phyloP scores from a whole-genome alignment of 2,888 invertebrate species.

The Panzeria rudis region DNA sequence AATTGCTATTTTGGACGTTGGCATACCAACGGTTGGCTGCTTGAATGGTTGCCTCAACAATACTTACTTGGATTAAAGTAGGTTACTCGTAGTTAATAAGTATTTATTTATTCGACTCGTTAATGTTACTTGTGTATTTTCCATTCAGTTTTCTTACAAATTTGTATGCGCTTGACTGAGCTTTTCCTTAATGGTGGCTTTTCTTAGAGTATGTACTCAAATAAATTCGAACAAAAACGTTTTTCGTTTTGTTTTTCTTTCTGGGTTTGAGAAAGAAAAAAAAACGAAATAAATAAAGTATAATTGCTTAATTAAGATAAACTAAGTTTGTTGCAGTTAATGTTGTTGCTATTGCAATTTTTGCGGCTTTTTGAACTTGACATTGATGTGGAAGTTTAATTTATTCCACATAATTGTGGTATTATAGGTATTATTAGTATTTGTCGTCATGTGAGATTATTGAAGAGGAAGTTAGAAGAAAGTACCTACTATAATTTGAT shows the following conservation, averaged over 20 bases:
- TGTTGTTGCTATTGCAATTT: slow-evolving; percentile 39
- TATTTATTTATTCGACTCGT: slow-evolving; percentile 33
- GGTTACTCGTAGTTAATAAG: slow-evolving; percentile 57
- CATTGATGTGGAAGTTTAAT: slow-evolving; percentile 46
- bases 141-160: slow-evolving; percentile 35
- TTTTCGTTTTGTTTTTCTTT: slow-evolving; percentile 17
- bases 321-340: slow-evolving; percentile 26
- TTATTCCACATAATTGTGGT: not conserved
- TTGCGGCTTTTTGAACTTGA: slow-evolving; percentile 63
- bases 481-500: too few species aligned
- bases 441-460: not conserved
- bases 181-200: slow-evolving; percentile 52
- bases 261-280: not conserved
- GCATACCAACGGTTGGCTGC: slow-evolving; percentile 9
- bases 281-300: slow-evolving; percentile 15
- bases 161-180: slow-evolving; percentile 44
- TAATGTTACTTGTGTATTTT: slow-evolving; percentile 2
- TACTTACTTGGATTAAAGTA: slow-evolving; percentile 41
- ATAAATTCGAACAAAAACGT: not conserved
- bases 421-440: not conserved
- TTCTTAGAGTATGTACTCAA: slow-evolving; percentile 20
- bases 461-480: not conserved
- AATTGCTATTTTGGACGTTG: slow-evolving; percentile 33
- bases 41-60: slow-evolving; percentile 24
- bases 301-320: slow-evolving; percentile 64